phyloP scores from a whole-genome alignment of 2,888 invertebrate species.

The Prosapia bicincta region DNA sequence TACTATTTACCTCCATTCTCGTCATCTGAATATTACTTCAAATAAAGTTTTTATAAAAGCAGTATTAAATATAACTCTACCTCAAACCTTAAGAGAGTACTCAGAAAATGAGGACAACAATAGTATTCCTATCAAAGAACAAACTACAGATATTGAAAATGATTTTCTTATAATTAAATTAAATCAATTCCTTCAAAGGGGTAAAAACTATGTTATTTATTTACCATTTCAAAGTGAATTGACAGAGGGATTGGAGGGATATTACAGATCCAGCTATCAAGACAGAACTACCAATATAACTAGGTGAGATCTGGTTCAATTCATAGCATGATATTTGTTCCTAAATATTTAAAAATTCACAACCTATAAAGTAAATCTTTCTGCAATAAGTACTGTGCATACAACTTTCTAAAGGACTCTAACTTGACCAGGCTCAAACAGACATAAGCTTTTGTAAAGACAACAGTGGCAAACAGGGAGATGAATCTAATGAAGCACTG shows the following conservation, averaged over 20 bases:
- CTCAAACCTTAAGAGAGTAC: slow-evolving; percentile 34
- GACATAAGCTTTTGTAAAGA: too few species aligned
- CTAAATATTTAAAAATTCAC: too few species aligned
- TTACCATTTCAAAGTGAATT: slow-evolving; percentile 61
- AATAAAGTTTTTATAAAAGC: too few species aligned
- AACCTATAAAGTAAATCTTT: too few species aligned
- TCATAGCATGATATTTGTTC: background rate
- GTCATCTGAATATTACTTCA: slow-evolving; percentile 53
- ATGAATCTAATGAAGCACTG: too few species aligned
- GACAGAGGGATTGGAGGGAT: slow-evolving; percentile 62
- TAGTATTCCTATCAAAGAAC: slow-evolving; percentile 42
- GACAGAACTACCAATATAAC: slow-evolving; percentile 51
- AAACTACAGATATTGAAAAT: slow-evolving; percentile 50
- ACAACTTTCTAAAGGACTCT: too few species aligned
- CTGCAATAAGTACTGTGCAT: too few species aligned
- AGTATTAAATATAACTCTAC: too few species aligned
- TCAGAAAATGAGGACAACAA: slow-evolving; percentile 40
- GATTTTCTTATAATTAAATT: slow-evolving; percentile 60
- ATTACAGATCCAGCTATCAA: slow-evolving; percentile 64
- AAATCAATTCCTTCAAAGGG: slow-evolving; percentile 48
- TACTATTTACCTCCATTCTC: slow-evolving; percentile 63
- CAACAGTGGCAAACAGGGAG: too few species aligned
- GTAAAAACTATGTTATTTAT: slow-evolving; percentile 53
- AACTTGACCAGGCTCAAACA: too few species aligned
- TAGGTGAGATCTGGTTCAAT: slow-evolving; percentile 43